A percentile compares a stretch with the other conserved stretches of the same genome.
Evolutionary conservation across 2,797 vertebrate species (phyloP).

Genomic region (Scolopax rusticola): DNA sequence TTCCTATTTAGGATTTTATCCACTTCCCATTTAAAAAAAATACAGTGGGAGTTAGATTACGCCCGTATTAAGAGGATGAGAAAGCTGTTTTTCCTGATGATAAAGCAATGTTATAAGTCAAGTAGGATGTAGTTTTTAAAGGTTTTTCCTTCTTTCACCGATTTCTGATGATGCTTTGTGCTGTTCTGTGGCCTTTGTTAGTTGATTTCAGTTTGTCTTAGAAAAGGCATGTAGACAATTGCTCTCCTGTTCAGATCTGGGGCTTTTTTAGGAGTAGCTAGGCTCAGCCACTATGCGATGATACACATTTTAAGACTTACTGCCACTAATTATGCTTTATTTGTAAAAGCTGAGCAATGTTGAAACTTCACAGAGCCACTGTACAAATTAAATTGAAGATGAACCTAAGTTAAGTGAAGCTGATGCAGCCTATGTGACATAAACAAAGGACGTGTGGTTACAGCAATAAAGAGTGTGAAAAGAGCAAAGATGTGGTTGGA

Average conservation of each 20-base stretch:
- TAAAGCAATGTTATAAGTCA: background rate
- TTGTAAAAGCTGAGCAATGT: background rate
- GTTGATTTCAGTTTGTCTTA: background rate
- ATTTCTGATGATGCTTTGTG: background rate
- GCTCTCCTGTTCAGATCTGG: background rate
- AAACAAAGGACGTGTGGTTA: background rate
- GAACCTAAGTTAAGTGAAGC: background rate
- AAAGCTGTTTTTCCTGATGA: background rate
- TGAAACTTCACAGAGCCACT: background rate
- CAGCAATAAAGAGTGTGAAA: background rate
- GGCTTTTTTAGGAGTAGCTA: background rate
- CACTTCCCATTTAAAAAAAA: background rate
- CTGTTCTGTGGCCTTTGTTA: background rate
- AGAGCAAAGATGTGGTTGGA: background rate
- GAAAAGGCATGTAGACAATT: background rate
- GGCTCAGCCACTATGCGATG: background rate
- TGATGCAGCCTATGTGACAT: background rate
- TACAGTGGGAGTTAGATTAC: background rate
- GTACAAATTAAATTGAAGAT: background rate
- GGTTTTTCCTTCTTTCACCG: background rate
- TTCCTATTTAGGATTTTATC: background rate
- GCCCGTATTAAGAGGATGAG: background rate
- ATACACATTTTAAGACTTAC: background rate
- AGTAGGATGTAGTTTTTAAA: background rate
- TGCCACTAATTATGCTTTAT: background rate